Evolutionary conservation across 2,797 vertebrate species (phyloP), one percentile per base, ranked within the genome.

Genomic region (Acanthurus tractus): DNA sequence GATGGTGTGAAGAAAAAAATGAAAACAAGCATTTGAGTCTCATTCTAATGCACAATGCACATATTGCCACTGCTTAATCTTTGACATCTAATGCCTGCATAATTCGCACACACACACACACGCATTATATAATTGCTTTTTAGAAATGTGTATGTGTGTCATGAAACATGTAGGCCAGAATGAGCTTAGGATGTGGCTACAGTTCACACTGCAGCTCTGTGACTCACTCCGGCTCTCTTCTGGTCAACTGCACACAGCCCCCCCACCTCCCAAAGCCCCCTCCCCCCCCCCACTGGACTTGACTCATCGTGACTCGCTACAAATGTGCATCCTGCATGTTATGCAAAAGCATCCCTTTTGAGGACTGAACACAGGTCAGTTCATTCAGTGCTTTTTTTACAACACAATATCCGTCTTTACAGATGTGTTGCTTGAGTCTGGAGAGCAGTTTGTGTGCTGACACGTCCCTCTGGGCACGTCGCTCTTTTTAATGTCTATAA

Each of bases 151-250:
- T 76, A 68, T 83, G 45, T 81, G 76, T 90, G 83, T 87, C 86
- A 82, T 85, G 74, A 75, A 79, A 84, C 84, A 89, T 88, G 88
- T 86, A 86, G 85, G 83, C 74, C 89, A 90, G 79, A 70, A 79
- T 61, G 64, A 83, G 84, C 83, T 86, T 70, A 65, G 81, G 71
- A 90, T 76, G 88, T 74, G 42, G 72, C 84, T 83, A 65, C 84
- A 82, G 81, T 87, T 88, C 82, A 81, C 78, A 68, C 80, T 87
- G 87, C 86, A 79, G 74, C 85, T 81, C 74, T 52, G 73, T 91
- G 92, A 91, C 78, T 90, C 91, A 90, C 84, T 72, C 71, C 17
- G 42, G 66, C 77, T 85, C 78, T 85, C 70, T 88, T 88, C 79
- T 86, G 92, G 76, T 83, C 86, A 79, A 84, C 70, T 79, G 29